Base-by-base conservation (phyloP, 2,888 invertebrate genomes). In the Acleris cristana region DNA sequence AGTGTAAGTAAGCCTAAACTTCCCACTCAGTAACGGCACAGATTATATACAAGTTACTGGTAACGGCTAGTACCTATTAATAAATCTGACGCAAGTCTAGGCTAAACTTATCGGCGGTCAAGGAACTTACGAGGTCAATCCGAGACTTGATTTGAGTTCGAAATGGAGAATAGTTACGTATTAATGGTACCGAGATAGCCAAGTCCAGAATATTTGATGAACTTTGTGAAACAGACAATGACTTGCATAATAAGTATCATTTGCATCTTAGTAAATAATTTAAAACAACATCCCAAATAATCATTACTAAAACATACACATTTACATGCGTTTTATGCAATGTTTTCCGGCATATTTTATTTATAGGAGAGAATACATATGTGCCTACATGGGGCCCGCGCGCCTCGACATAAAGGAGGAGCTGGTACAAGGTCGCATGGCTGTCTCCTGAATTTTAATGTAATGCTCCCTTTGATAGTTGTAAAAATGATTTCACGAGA, bases 401-500 rank as follows among this genome's bases (percentile, higher is more conserved):
- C 67, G 70, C 73, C 73, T 75, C 70, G 73, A 73, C 75, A 73
- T 77, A 77, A 75, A 82, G 76, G 73, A 78, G 82, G 54, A 80
- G 76, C 81, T 64, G 78, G 79, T 77, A 86, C 87, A 87, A 89
- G 87, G 86, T 86, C 84, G 82, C 79, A 76, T 83, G 84, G 81
- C 84, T 85, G 85, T 84, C 85, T 84, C 82, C 82, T 87, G 87
- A 89, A 91, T 91, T 87, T 90, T 88, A 89, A 90, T 89, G 85
- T 78, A 78, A 85, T 82, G 77, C 82, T 84, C 83, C 86, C 88
- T 88, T 88, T 87, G 87, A 87, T 86, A 88, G 86, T 88, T 87
- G 82, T 88, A 86, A 87, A 89, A 88, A 88, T 87, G 82, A 87
- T 88, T 87, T 83, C 80, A 77, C 78, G 75, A 84, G 78, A 86